Conservation (phyloP, 1,140 invertebrate genomes). For the Drosophila pseudoananassae region DNA sequence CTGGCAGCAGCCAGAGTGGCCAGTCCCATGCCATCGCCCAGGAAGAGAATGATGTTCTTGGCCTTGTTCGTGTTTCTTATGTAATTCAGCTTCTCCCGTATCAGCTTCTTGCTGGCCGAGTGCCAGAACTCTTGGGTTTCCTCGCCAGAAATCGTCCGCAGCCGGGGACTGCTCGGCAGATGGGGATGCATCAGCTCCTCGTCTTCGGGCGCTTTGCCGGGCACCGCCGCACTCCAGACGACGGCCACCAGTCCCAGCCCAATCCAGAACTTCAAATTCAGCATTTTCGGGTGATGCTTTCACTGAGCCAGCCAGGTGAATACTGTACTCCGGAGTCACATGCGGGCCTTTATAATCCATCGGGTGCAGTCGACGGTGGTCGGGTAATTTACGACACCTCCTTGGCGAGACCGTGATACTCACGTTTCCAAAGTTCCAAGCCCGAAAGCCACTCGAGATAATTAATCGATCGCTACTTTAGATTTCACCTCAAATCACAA, state of each 20-base stretch:
- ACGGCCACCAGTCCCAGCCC: slow-evolving; percentile 30
- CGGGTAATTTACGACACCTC: slow-evolving; percentile 40
- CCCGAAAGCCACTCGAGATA: slow-evolving; percentile 50
- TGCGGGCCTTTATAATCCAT: slow-evolving; percentile 46
- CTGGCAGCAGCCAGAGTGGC: slow-evolving; percentile 90
- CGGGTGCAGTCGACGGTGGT: slow-evolving; percentile 16
- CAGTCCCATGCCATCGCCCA: slow-evolving; percentile 93
- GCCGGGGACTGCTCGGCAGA: slow-evolving; percentile 11
- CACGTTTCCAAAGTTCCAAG: slow-evolving; percentile 37
- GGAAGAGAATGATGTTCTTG: slow-evolving; percentile 91
- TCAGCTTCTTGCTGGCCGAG: slow-evolving; percentile 63
- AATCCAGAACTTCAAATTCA: slow-evolving; percentile 14
- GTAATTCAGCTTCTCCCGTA: slow-evolving; percentile 60
- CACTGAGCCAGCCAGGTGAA: slow-evolving; percentile 34
- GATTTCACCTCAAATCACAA: slow-evolving; percentile 63
- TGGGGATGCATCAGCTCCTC: slow-evolving; percentile 65
- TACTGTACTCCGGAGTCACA: slow-evolving; percentile 46
- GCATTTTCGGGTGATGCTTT: slow-evolving; percentile 50
- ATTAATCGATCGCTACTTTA: slow-evolving; percentile 53
- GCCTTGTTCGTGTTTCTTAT: slow-evolving; percentile 85
- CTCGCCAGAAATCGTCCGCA: slow-evolving; percentile 40
- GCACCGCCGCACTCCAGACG: slow-evolving; percentile 53
- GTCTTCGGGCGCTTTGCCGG: slow-evolving; percentile 19
- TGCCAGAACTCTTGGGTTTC: slow-evolving; percentile 80
- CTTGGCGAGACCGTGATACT: slow-evolving; percentile 42